Percentiles rank a stretch among this genome's conserved stretches.
Evolutionary conservation across 2,888 invertebrate genomes (phyloP).

Genomic region (Baronia brevicornis): DNA sequence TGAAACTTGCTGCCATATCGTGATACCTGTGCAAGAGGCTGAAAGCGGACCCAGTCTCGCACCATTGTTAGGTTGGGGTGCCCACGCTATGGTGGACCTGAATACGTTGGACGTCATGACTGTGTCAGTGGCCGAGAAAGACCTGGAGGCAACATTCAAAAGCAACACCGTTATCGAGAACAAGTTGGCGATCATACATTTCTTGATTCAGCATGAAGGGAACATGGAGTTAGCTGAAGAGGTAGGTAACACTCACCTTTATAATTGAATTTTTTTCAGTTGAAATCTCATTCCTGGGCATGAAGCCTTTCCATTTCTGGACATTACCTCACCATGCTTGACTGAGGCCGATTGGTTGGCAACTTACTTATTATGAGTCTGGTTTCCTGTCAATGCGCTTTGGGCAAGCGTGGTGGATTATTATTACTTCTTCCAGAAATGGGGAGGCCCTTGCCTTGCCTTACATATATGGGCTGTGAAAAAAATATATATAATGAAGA

Average conservation of each 20-base stretch:
- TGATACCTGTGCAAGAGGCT: constrained; percentile 78
- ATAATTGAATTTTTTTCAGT: constrained; percentile 3
- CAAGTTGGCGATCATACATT: constrained; percentile 87
- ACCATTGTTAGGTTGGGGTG: constrained; percentile 75
- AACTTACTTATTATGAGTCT: too few species aligned
- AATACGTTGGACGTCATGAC: constrained; percentile 84
- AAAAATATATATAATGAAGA: too few species aligned
- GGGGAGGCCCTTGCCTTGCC: too few species aligned
- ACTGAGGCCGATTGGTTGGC: too few species aligned
- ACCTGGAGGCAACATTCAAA: constrained; percentile 81
- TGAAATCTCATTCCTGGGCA: too few species aligned
- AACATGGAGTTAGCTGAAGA: constrained; percentile 85
- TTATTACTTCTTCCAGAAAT: too few species aligned
- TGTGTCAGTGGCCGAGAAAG: constrained; percentile 78
- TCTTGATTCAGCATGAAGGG: constrained; percentile 84
- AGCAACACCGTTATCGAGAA: constrained; percentile 80
- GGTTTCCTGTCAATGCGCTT: too few species aligned
- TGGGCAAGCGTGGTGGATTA: too few species aligned
- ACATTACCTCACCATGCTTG: too few species aligned
- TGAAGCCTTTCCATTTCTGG: too few species aligned
- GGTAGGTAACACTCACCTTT: constrained; percentile 46
- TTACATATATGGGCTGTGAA: too few species aligned
- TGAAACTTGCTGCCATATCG: constrained; percentile 88
- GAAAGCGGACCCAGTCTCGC: constrained; percentile 79
- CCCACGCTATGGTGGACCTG: constrained; percentile 77